Percentiles rank a stretch among this genome's conserved stretches.
Conservation (phyloP, 2,797 vertebrate genomes). For the Enteromius fasciolatus region DNA sequence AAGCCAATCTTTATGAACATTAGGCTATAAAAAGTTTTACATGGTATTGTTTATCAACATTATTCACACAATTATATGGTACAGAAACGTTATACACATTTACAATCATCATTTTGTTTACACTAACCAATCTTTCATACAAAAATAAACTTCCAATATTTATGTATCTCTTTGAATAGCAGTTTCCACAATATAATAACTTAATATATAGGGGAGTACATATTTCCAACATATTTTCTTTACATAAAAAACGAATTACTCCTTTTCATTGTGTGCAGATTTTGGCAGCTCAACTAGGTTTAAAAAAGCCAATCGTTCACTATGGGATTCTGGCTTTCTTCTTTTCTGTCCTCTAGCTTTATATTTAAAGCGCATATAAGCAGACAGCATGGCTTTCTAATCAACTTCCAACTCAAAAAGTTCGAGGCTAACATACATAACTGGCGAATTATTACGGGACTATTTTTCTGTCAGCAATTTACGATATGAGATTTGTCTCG, state of each 20-base stretch:
- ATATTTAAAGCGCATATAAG: neutral
- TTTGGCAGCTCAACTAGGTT: slow-evolving; percentile 1
- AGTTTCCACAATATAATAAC: slow-evolving; percentile 33
- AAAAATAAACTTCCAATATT: slow-evolving; percentile 74
- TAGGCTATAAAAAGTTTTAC: slow-evolving; percentile 63
- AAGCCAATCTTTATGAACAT: slow-evolving; percentile 82
- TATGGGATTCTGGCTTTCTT: neutral
- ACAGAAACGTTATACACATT: slow-evolving; percentile 60
- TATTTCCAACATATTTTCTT: neutral
- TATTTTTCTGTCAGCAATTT: neutral
- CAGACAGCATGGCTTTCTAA: neutral
- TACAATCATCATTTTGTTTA: slow-evolving; percentile 78
- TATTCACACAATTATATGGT: slow-evolving; percentile 16
- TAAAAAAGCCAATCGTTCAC: neutral
- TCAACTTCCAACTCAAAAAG: neutral
- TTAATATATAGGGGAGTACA: slow-evolving; percentile 33
- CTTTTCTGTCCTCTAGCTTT: neutral
- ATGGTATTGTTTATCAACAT: slow-evolving; percentile 31
- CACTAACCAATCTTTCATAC: slow-evolving; percentile 69
- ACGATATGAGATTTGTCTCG: neutral
- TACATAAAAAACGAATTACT: neutral
- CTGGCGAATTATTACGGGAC: neutral
- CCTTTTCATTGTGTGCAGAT: neutral
- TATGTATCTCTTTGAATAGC: slow-evolving; percentile 13
- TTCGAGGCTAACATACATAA: neutral